Conservation (phyloP, 2,113 vertebrate species). For the Paracanthobrama guichenoti region DNA sequence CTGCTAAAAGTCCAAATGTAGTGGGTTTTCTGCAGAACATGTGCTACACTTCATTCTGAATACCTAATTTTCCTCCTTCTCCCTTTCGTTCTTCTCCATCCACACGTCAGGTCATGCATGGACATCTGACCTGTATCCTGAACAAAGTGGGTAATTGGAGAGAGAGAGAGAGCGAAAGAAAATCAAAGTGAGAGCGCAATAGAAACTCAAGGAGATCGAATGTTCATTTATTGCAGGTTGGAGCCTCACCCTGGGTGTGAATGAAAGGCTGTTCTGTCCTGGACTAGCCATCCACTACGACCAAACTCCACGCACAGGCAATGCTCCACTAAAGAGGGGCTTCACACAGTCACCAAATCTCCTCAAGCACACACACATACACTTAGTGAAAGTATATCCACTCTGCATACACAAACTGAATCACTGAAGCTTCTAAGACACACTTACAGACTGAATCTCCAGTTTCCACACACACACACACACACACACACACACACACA, state of each 20-base stretch:
- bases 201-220: conserved; percentile 90
- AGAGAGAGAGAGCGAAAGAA: conserved; percentile 27
- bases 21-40: not conserved
- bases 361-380: conserved; percentile 41
- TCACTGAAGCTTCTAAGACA: conserved; percentile 20
- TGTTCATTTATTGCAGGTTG: conserved; percentile 94
- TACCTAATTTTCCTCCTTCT: not conserved
- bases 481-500: conserved; percentile 16
- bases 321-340: conserved; percentile 70
- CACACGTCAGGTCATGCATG: conserved; percentile 83
- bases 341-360: conserved; percentile 73
- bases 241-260: conserved; percentile 83
- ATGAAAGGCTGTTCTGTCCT: conserved; percentile 94
- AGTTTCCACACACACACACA: conserved; percentile 8
- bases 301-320: conserved; percentile 70
- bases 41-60: not conserved
- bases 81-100: conserved; percentile 59
- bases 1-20: not conserved
- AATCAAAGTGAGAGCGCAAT: conserved; percentile 48
- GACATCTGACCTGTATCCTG: conserved; percentile 84
- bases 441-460: conserved; percentile 21
- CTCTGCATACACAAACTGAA: conserved; percentile 31
- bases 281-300: conserved; percentile 81
- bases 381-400: conserved; percentile 40
- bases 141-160: conserved; percentile 83